Percentiles rank a stretch among this genome's conserved stretches.
phyloP scores from a whole-genome alignment of 2,113 vertebrate genomes.

The Prionailurus viverrinus region DNA sequence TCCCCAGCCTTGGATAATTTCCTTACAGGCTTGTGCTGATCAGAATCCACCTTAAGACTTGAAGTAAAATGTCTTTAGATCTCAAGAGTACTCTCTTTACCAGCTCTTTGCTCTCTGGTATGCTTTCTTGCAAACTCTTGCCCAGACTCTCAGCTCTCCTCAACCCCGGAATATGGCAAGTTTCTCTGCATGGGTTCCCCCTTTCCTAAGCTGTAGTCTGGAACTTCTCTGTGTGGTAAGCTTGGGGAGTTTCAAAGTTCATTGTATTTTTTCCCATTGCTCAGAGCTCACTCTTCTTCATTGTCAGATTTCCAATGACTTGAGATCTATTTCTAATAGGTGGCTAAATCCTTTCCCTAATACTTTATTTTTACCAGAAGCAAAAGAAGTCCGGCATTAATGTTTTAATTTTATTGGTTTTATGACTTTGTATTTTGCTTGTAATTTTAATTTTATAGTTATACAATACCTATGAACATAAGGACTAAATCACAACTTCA shows the following conservation, averaged over 20 bases:
- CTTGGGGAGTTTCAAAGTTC: not conserved
- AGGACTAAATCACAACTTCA: not conserved
- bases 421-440: not conserved
- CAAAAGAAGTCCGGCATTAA: not conserved
- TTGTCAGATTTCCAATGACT: not conserved
- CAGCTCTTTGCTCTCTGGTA: not conserved
- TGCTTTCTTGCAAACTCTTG: not conserved
- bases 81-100: not conserved
- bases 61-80: not conserved
- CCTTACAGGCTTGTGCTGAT: not conserved
- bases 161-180: not conserved
- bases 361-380: not conserved
- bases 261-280: not conserved
- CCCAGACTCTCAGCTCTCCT: not conserved
- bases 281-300: not conserved
- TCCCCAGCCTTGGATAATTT: not conserved
- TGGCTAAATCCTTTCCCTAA: not conserved
- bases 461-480: not conserved
- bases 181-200: not conserved
- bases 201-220: not conserved
- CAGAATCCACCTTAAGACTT: not conserved
- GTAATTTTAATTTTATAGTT: slow-evolving; percentile 13
- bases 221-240: not conserved
- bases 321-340: not conserved
- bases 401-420: not conserved